Evolutionary conservation across 2,888 invertebrate genomes (phyloP), one percentile per base, ranked within the genome.

Genomic region (Dryococelus australis): DNA sequence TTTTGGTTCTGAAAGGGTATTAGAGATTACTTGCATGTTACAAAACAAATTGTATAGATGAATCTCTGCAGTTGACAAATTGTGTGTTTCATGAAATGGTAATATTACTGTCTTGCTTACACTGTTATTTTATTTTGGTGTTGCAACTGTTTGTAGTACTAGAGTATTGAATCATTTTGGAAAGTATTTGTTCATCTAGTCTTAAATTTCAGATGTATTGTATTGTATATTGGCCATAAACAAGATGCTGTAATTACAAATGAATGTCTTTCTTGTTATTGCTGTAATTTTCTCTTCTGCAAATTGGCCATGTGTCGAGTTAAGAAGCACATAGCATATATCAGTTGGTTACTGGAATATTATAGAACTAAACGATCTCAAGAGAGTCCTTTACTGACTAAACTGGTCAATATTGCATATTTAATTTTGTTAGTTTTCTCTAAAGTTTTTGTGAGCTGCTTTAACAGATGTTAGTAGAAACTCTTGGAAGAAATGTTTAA

Each of bases 371-470:
- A 47, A 47, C 65, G 65, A 65, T 65, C 65, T 65, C 65, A 65
- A 65, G 65, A 65, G 47, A 65, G 65, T 65, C 24, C n/a, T 65
- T 65, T 65, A 24, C 65, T 65, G n/a, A 24, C n/a, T 65, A 65
- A 65, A 24, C 65, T 65, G 65, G 24, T 65, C 65, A 65, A 65
- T 65, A 65, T 65, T 65, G 65, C 65, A 65, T 65, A 65, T n/a
- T n/a, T 65, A n/a, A 65, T 65, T 65, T 65, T 65, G 65, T 65
- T 65, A 65, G 65, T 65, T 65, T n/a, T 65, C 65, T 65, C 24
- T 47, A 65, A n/a, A 65, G 65, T 65, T 20, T 65, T 65, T n/a
- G 20, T 51, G 8, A n/a, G 16, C 65, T 65, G 65, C n/a, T 65
- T 16, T 24, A 65, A 24, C n/a, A 65, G 10, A 65, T 65, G 20